Evolutionary conservation across 2,113 vertebrate genomes (phyloP).

Genomic region (Caranx ignobilis): DNA sequence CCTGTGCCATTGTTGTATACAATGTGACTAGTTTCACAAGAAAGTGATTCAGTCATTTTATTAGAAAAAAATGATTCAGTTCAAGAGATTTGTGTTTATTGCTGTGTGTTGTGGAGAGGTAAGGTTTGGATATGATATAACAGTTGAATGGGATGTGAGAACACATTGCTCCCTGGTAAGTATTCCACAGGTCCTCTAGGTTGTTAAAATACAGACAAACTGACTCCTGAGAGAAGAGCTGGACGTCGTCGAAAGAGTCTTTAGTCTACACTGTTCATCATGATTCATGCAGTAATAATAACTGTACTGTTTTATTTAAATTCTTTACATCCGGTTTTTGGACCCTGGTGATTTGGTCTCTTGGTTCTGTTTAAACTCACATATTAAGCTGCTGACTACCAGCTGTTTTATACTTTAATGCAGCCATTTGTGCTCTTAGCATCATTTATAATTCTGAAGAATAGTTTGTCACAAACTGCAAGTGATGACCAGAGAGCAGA

Average conservation of each 20-base stretch:
- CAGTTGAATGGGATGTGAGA: conserved; percentile 22
- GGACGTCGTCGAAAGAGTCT: not conserved
- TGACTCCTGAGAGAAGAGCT: not conserved
- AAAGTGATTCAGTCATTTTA: conserved; percentile 43
- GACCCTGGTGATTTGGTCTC: too few species aligned
- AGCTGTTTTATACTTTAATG: too few species aligned
- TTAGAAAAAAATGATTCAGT: conserved; percentile 13
- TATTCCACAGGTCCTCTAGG: conserved; percentile 9
- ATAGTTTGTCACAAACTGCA: not conserved
- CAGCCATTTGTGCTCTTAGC: too few species aligned
- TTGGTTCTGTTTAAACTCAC: too few species aligned
- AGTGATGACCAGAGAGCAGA: too few species aligned
- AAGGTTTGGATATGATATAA: conserved; percentile 45
- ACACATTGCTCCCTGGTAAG: conserved; percentile 41
- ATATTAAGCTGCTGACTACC: too few species aligned
- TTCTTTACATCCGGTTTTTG: too few species aligned
- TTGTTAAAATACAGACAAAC: conserved; percentile 8
- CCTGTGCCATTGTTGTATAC: conserved; percentile 41
- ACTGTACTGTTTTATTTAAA: too few species aligned
- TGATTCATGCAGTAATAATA: not conserved
- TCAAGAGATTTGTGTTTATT: conserved; percentile 15
- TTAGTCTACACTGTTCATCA: conserved; percentile 5
- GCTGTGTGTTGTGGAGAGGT: conserved; percentile 15
- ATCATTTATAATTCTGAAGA: not conserved
- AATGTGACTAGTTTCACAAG: conserved; percentile 44